Conservation (phyloP, 2,797 vertebrate species). For the Oreortyx pictus region DNA sequence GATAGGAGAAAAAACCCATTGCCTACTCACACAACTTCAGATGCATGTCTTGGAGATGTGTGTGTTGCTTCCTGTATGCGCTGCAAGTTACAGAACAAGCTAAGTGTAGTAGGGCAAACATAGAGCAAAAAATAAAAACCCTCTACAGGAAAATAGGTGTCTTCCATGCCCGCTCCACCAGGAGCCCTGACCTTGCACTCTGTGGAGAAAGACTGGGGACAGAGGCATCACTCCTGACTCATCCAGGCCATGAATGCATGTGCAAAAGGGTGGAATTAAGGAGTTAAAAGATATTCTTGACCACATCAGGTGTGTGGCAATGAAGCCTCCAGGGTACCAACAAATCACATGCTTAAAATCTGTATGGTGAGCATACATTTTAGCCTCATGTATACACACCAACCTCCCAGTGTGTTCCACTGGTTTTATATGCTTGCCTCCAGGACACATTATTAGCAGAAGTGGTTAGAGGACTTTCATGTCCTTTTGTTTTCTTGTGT, state of each 20-base stretch:
- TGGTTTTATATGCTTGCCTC: background rate
- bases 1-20: background rate
- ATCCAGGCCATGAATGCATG: background rate
- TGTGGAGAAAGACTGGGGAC: no score
- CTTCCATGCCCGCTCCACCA: no score
- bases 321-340: background rate
- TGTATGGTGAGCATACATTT: background rate
- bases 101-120: background rate
- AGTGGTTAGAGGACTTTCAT: background rate
- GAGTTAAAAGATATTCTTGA: background rate
- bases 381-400: background rate
- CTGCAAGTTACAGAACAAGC: background rate
- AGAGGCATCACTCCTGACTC: background rate
- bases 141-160: background rate
- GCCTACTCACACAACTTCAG: rapidly evolving
- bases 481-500: background rate
- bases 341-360: background rate
- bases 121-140: background rate
- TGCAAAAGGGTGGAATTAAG: background rate
- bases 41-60: background rate
- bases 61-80: background rate
- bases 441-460: background rate
- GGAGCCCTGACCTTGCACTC: background rate
- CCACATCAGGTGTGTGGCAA: background rate
- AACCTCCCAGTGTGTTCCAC: background rate